phyloP scores from a whole-genome alignment of 2,113 vertebrate species.

The Tychaedon coryphoeus region DNA sequence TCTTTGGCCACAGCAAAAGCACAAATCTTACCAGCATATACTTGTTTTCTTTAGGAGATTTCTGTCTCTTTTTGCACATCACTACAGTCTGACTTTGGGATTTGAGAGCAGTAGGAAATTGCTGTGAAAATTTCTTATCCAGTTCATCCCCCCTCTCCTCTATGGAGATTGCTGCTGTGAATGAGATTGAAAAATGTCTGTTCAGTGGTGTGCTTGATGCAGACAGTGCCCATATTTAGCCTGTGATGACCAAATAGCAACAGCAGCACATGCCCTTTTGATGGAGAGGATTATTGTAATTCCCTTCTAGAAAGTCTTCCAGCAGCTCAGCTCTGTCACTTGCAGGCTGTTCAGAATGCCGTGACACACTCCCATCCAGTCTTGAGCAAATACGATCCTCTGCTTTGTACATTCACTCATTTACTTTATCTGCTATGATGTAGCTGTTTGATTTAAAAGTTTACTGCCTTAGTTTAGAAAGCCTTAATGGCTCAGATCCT shows the following conservation, averaged over 20 bases:
- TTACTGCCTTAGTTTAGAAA: slow-evolving; percentile 17
- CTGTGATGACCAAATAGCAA: slow-evolving; percentile 42
- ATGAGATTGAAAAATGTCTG: slow-evolving; percentile 34
- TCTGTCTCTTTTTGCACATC: not conserved
- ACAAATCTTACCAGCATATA: not conserved
- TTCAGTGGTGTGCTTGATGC: not conserved
- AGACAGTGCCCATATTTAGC: slow-evolving; percentile 53
- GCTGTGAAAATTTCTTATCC: not conserved
- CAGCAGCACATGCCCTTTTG: slow-evolving; percentile 40
- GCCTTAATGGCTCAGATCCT: slow-evolving; percentile 20
- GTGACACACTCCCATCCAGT: not conserved
- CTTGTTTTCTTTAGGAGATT: not conserved
- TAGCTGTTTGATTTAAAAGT: slow-evolving; percentile 39
- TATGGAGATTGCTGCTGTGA: not conserved
- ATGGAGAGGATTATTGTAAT: slow-evolving; percentile 65
- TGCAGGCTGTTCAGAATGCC: slow-evolving; percentile 27
- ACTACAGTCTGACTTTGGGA: not conserved
- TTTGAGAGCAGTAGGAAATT: not conserved
- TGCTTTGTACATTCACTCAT: not conserved
- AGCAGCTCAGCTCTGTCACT: slow-evolving; percentile 57
- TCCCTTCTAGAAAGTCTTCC: slow-evolving; percentile 45
- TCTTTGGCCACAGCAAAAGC: not conserved
- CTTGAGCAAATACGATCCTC: not conserved
- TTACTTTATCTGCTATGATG: slow-evolving; percentile 7
- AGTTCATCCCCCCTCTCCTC: not conserved